A percentile compares a stretch with the other conserved stretches of the same genome.
Conservation (phyloP, 2,797 vertebrate genomes). For the Falco peregrinus region DNA sequence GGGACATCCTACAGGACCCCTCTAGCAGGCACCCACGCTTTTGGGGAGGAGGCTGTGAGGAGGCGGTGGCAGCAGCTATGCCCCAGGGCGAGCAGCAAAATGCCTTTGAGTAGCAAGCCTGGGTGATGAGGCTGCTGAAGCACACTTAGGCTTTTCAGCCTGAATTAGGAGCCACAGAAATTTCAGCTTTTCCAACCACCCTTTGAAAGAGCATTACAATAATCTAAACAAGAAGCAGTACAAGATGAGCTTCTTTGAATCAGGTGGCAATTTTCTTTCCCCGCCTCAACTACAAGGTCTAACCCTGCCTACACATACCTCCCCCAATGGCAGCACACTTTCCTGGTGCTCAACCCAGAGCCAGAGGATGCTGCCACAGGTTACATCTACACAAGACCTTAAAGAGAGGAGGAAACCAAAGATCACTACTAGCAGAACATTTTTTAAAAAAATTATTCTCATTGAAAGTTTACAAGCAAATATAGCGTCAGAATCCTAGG, state of each 20-base stretch:
- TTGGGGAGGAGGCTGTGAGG: too few relatives aligned
- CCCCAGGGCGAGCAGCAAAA: too few relatives aligned
- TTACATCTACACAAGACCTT: neutral
- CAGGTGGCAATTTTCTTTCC: neutral
- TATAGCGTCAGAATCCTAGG: neutral
- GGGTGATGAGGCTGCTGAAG: too few relatives aligned
- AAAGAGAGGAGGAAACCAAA: neutral
- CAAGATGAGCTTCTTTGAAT: neutral
- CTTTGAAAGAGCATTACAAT: neutral
- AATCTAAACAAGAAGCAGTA: neutral
- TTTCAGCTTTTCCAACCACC: neutral
- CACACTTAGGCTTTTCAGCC: neutral
- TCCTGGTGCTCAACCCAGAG: neutral
- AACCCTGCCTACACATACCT: neutral
- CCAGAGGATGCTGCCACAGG: fast-evolving
- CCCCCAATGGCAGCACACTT: fast-evolving
- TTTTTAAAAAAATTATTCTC: neutral
- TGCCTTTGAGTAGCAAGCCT: neutral
- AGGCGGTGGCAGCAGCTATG: neutral
- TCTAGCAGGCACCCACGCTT: too few relatives aligned
- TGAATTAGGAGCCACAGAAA: neutral
- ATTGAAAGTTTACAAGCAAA: neutral
- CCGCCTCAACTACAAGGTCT: too few relatives aligned
- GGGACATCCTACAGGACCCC: neutral
- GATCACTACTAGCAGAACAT: neutral